Evolutionary conservation across 2,113 vertebrate genomes (phyloP).

Genomic region (Bucco capensis): DNA sequence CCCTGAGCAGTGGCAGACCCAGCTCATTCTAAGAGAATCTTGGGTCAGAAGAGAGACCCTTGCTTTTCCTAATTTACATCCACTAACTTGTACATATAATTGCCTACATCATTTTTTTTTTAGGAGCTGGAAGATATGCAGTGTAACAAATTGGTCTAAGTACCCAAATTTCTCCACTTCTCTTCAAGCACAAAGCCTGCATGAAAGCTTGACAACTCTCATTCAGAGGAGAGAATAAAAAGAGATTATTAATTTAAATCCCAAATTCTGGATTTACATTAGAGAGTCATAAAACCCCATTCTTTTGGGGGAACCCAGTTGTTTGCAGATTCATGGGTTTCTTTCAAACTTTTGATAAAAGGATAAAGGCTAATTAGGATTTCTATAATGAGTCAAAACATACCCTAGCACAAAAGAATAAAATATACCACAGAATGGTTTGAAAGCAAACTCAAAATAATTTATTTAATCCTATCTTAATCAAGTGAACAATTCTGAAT

Average conservation of each 20-base stretch:
- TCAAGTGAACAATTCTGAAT: not conserved
- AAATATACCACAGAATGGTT: not conserved
- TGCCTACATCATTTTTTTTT: accelerated
- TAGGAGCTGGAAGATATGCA: not conserved
- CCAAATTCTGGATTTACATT: accelerated
- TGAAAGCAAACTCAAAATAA: not conserved
- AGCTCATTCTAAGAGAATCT: accelerated
- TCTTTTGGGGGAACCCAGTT: not conserved
- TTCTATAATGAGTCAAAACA: not conserved
- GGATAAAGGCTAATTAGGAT: not conserved
- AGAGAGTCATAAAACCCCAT: not conserved
- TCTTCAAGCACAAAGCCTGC: not conserved
- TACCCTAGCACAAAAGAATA: not conserved
- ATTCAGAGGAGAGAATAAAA: not conserved
- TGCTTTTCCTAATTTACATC: accelerated
- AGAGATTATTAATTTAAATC: not conserved
- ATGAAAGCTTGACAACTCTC: not conserved
- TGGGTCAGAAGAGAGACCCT: not conserved
- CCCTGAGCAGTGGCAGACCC: accelerated
- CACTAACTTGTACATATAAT: no score
- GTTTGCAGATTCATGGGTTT: not conserved
- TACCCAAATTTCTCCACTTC: not conserved
- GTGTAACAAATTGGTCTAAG: not conserved
- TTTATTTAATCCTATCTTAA: not conserved
- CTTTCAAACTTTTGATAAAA: not conserved